Conservation (phyloP, 2,888 invertebrate genomes). For the Mythimna lalbum region DNA sequence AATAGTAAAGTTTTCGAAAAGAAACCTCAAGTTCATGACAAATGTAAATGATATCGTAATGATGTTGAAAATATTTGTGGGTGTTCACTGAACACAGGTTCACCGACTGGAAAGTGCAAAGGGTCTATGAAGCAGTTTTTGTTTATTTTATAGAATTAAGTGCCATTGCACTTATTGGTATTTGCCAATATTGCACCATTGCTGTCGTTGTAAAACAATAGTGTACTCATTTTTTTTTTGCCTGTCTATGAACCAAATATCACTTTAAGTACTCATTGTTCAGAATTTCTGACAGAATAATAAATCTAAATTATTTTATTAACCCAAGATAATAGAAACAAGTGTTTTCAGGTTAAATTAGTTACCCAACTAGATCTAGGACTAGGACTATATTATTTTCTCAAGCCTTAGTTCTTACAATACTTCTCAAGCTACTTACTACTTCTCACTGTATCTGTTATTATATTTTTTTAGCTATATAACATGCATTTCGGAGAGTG, state of each 20-base stretch:
- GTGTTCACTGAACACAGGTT: constrained; percentile 33
- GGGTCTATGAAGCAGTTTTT: constrained; percentile 35
- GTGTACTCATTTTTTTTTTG: not conserved
- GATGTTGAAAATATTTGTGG: constrained; percentile 35
- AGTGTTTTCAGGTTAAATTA: too few species aligned
- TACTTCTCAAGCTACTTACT: too few species aligned
- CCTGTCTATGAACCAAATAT: not conserved
- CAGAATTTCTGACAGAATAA: too few species aligned
- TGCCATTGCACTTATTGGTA: constrained; percentile 38
- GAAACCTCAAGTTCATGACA: constrained; percentile 77
- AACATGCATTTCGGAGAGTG: too few species aligned
- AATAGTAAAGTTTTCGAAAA: constrained; percentile 68
- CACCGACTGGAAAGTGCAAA: constrained; percentile 47
- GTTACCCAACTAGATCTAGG: too few species aligned
- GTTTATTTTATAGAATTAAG: constrained; percentile 30
- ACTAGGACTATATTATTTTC: too few species aligned
- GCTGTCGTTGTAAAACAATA: constrained; percentile 13
- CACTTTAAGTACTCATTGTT: not conserved
- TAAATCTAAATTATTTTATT: too few species aligned
- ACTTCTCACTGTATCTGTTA: too few species aligned
- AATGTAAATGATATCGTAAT: constrained; percentile 49
- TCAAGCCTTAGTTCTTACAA: not conserved
- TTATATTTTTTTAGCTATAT: too few species aligned
- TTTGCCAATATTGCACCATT: constrained; percentile 27
- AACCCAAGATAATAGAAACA: too few species aligned